phyloP scores from a whole-genome alignment of 2,113 vertebrate genomes.

The Ctenodactylus gundi region DNA sequence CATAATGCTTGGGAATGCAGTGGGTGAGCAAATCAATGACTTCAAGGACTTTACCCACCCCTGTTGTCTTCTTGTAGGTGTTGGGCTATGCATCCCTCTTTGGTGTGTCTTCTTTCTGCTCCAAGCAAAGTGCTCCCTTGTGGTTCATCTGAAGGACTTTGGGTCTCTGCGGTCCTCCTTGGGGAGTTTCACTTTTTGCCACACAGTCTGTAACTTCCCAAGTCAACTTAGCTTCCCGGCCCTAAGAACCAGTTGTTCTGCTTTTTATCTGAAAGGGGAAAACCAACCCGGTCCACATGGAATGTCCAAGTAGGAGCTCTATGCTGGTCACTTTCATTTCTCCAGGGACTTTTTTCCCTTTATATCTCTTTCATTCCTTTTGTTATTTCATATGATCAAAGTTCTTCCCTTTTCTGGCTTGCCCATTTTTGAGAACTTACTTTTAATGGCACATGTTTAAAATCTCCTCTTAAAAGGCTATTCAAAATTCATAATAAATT shows the following conservation, averaged over 20 bases:
- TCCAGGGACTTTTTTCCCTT: background rate
- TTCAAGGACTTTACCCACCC: background rate
- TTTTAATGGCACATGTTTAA: background rate
- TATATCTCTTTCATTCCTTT: background rate
- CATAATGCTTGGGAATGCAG: background rate
- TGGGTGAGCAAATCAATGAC: background rate
- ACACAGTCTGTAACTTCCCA: background rate
- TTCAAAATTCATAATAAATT: background rate
- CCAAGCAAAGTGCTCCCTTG: background rate
- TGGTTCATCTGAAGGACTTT: background rate
- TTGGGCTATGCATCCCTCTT: background rate
- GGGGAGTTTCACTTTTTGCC: background rate
- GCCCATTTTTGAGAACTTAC: background rate
- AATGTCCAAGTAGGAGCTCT: fast-evolving
- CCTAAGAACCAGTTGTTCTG: too few relatives aligned
- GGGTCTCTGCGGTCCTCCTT: background rate
- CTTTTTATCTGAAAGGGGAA: too few relatives aligned
- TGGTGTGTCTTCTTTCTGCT: background rate
- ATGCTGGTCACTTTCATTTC: background rate
- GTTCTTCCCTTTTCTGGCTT: background rate
- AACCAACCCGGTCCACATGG: fast-evolving
- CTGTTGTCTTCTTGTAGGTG: background rate
- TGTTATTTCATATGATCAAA: background rate
- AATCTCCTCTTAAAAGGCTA: background rate
- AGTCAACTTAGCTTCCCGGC: background rate